phyloP scores from a whole-genome alignment of 30 jellyfish, hydroid and myxozoan genomes.

The Calvadosia cruxmelitensis region DNA sequence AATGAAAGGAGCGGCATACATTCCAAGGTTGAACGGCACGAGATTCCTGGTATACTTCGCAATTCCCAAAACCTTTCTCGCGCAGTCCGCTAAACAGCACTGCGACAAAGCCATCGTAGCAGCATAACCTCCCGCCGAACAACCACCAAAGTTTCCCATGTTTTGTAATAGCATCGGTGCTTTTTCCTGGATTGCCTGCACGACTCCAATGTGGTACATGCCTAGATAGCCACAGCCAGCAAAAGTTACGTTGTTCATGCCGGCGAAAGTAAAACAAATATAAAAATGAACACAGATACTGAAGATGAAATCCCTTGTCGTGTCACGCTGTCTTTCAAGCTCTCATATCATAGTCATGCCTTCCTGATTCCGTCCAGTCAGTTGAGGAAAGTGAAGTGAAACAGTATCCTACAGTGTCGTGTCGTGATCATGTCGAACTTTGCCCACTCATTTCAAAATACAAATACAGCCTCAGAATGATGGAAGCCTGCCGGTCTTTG shows the following conservation, averaged over 20 bases:
- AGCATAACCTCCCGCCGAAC: not conserved
- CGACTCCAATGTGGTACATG: not conserved
- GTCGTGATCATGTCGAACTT: too few species aligned
- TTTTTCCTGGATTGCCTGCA: not conserved
- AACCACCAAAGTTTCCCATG: not conserved
- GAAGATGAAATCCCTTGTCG: too few species aligned
- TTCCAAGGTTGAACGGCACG: not conserved
- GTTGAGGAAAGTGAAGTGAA: too few species aligned
- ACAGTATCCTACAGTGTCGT: too few species aligned
- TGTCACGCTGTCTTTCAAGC: too few species aligned
- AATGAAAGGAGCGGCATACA: not conserved
- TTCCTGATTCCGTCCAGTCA: too few species aligned
- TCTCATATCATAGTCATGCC: too few species aligned
- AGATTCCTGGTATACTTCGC: not conserved
- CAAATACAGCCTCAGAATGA: too few species aligned
- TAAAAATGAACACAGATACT: too few species aligned
- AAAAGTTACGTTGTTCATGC: not conserved
- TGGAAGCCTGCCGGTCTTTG: too few species aligned
- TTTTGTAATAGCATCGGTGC: not conserved
- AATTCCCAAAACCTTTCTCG: not conserved
- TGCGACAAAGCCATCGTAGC: not conserved
- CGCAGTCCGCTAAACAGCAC: not conserved
- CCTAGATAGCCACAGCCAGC: conserved; percentile 1
- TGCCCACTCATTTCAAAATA: too few species aligned
- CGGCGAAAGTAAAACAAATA: too few species aligned